Percentiles rank a stretch among this genome's conserved stretches.
Evolutionary conservation across 2,113 vertebrate species (phyloP).

Genomic region (Nettapus auritus): DNA sequence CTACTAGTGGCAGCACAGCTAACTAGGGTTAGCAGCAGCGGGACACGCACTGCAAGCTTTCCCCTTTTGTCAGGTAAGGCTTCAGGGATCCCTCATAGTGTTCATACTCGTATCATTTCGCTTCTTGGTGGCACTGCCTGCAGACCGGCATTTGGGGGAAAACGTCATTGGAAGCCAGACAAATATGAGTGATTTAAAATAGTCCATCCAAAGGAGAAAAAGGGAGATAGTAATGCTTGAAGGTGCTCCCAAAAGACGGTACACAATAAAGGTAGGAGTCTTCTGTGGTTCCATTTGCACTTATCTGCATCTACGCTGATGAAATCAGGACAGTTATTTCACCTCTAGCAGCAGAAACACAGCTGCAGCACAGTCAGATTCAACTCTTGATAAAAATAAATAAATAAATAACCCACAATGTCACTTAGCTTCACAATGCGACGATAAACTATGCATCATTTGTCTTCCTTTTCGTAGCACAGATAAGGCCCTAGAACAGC

Average conservation of each 20-base stretch:
- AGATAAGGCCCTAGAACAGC: constrained; percentile 38
- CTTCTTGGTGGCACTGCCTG: background rate
- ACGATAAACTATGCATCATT: background rate
- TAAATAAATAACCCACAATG: background rate
- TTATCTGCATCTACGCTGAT: constrained; percentile 2
- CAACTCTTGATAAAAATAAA: background rate
- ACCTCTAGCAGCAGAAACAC: constrained; percentile 9
- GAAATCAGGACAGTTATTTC: constrained; percentile 30
- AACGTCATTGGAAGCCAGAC: background rate
- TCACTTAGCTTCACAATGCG: constrained; percentile 16
- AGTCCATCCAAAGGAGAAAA: background rate
- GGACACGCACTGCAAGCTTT: background rate
- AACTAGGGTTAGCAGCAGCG: background rate
- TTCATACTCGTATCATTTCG: background rate
- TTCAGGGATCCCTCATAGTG: background rate
- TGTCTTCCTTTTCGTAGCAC: constrained; percentile 16
- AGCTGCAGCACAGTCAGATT: background rate
- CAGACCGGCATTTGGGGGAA: background rate
- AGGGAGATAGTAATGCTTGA: background rate
- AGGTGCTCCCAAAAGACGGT: background rate
- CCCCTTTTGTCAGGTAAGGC: background rate
- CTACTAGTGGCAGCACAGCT: background rate
- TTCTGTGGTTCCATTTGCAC: background rate
- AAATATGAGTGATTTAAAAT: background rate
- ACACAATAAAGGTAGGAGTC: background rate